Evolutionary conservation across 2,113 vertebrate species (phyloP).

Genomic region (Osmerus mordax): DNA sequence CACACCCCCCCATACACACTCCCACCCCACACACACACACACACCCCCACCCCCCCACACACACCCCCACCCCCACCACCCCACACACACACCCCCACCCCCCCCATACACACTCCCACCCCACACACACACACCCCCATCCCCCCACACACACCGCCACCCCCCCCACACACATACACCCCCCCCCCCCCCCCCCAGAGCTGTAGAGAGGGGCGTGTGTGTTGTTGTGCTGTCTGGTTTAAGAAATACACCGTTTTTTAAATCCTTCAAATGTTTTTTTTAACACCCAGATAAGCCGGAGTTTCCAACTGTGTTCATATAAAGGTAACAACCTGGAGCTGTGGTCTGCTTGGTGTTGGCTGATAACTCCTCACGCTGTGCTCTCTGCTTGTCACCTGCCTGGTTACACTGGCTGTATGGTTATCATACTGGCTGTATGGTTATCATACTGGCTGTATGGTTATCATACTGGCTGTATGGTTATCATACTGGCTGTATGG

Average conservation of each 20-base stretch:
- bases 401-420: conserved; percentile 36
- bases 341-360: conserved; percentile 42
- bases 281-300: conserved; percentile 67
- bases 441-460: conserved; percentile 33
- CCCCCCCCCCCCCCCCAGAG: not conserved
- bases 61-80: too few relatives aligned
- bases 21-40: too few relatives aligned
- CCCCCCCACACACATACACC: too few relatives aligned
- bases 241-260: conserved; percentile 21
- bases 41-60: too few relatives aligned
- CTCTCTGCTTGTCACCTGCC: conserved; percentile 54
- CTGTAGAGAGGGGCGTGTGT: not conserved
- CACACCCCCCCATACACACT: too few relatives aligned
- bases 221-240: not conserved
- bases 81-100: too few relatives aligned
- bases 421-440: conserved; percentile 10
- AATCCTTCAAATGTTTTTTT: conserved; percentile 57
- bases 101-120: too few relatives aligned
- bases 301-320: conserved; percentile 53
- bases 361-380: conserved; percentile 45
- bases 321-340: conserved; percentile 57
- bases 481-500: not conserved
- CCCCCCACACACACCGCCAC: too few relatives aligned
- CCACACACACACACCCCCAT: too few relatives aligned
- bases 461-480: not conserved